Conservation (phyloP, 2,888 invertebrate species). For the Pandemis heparana region DNA sequence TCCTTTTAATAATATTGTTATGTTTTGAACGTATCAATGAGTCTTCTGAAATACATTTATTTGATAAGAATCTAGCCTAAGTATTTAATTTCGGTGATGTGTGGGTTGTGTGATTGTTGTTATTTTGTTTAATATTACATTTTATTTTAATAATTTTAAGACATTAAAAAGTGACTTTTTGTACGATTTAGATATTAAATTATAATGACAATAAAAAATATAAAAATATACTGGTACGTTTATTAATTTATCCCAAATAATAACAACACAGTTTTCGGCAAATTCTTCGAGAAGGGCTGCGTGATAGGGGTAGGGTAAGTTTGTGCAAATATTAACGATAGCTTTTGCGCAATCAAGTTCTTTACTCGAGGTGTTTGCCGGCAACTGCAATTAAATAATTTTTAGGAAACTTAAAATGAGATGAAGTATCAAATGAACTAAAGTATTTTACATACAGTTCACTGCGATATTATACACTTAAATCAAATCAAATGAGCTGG, state of each 20-base stretch:
- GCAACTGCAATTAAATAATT: no score
- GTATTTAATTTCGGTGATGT: conserved; percentile 31
- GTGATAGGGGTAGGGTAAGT: no score
- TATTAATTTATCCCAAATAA: not conserved
- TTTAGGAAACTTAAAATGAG: no score
- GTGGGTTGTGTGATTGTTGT: conserved; percentile 44
- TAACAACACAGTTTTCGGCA: no score
- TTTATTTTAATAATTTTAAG: conserved; percentile 24
- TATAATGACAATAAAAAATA: conserved; percentile 23
- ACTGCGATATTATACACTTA: no score
- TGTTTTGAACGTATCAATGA: not conserved
- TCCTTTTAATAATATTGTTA: not conserved
- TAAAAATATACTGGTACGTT: not conserved
- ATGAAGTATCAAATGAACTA: no score
- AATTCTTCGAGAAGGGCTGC: no score
- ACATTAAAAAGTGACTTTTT: conserved; percentile 32
- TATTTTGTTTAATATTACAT: conserved; percentile 31
- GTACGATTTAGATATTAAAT: conserved; percentile 32
- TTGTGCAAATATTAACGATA: no score
- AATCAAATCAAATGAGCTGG: no score
- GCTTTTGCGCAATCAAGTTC: no score
- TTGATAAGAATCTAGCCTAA: not conserved
- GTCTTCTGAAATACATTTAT: not conserved
- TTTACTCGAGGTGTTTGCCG: no score
- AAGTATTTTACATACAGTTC: no score